Conservation (phyloP, 2,888 invertebrate species). For the Xestoiulus laeticollis region DNA sequence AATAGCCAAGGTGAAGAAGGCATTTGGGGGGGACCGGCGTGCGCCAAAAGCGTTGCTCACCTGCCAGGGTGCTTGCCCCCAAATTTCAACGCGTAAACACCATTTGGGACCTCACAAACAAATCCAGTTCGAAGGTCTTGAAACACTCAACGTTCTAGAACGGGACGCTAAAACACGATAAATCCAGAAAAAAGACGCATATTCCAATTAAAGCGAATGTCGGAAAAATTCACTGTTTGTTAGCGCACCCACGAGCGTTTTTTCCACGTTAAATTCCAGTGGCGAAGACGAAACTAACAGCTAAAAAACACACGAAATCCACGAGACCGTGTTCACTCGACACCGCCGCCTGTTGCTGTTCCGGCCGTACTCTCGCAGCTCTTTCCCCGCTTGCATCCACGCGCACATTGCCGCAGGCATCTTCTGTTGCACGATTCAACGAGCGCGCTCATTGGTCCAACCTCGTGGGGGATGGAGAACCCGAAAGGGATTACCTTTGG, state of each 20-base stretch:
- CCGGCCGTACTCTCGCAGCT: background rate
- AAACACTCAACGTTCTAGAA: background rate
- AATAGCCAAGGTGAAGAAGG: conserved; percentile 17
- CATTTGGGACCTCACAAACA: background rate
- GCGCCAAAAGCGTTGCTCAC: conserved; percentile 25
- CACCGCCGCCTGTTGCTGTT: conserved; percentile 2
- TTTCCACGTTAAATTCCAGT: background rate
- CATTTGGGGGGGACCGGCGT: conserved; percentile 25
- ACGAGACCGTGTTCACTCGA: background rate
- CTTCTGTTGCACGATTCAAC: background rate
- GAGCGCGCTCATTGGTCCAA: conserved; percentile 3
- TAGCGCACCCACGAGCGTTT: no score
- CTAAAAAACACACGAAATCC: background rate
- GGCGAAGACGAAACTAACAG: background rate
- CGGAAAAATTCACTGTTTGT: no score
- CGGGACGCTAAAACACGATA: background rate
- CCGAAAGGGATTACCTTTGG: background rate
- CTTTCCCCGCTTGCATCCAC: background rate
- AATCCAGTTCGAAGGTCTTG: background rate
- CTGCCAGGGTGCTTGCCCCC: conserved; percentile 37
- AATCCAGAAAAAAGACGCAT: background rate
- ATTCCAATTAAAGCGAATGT: background rate
- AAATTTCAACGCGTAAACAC: conserved; percentile 29
- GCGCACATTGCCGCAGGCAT: background rate
- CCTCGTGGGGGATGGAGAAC: background rate